A percentile compares a stretch with the other conserved stretches of the same genome.
These are phyloP conservation scores for Xanthostigma xanthostigma DNA, from an alignment of 2,888 invertebrate species.

Conservation along the genomic window DNA sequence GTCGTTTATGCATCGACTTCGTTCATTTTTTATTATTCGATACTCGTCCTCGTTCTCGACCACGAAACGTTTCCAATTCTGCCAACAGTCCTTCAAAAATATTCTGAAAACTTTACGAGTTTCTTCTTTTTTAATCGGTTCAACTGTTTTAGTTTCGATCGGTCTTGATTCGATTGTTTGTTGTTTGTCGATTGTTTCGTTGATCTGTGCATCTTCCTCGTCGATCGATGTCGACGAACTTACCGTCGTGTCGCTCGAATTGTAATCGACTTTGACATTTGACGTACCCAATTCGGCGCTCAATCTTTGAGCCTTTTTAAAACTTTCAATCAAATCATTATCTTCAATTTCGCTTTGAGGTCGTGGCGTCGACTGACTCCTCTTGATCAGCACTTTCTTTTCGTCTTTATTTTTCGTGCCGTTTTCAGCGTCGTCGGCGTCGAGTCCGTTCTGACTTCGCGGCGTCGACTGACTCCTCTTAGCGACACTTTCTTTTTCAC, in stretches of 20 bases:
- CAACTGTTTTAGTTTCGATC: constrained; percentile 19
- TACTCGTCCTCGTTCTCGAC: constrained; percentile 40
- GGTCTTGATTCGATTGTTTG: constrained; percentile 16
- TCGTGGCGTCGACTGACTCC: constrained; percentile 41
- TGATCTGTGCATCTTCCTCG: constrained; percentile 24
- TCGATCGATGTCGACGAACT: not conserved
- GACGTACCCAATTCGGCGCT: constrained; percentile 22
- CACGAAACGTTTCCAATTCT: constrained; percentile 43
- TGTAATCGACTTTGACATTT: constrained; percentile 1
- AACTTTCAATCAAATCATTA: constrained; percentile 36
- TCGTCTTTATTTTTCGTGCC: constrained; percentile 13
- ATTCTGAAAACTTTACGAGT: constrained; percentile 6
- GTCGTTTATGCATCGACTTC: constrained; percentile 53
- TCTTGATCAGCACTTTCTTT: constrained; percentile 24
- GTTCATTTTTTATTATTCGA: constrained; percentile 33
- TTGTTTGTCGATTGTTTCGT: constrained; percentile 26
- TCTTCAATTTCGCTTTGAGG: constrained; percentile 33
- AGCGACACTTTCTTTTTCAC: constrained; percentile 22
- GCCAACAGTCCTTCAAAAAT: constrained; percentile 23
- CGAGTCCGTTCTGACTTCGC: constrained; percentile 11
- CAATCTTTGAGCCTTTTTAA: constrained; percentile 28
- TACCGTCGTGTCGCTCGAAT: constrained; percentile 4
- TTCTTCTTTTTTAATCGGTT: constrained; percentile 15
- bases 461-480: constrained; percentile 20
- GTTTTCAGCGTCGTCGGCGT: constrained; percentile 16